A percentile compares a stretch with the other conserved stretches of the same genome.
Conservation (phyloP, 1,140 invertebrate species). For the Periplaneta americana region DNA sequence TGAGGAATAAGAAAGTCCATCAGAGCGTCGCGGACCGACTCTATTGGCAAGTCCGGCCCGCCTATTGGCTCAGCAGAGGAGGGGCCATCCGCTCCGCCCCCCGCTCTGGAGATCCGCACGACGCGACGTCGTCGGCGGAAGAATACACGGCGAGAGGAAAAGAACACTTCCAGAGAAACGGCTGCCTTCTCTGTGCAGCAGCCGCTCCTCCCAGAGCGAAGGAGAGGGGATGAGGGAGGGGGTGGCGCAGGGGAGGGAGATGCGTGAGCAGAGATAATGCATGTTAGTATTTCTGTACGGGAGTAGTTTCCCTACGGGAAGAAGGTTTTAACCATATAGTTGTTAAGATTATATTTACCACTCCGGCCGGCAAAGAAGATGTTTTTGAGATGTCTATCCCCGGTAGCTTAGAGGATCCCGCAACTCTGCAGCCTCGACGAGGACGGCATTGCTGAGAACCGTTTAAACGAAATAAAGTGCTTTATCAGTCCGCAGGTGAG, state of each 20-base stretch:
- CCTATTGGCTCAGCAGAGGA: background rate
- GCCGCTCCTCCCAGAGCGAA: no score
- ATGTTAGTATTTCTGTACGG: conserved; percentile 8
- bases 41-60: background rate
- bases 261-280: conserved; percentile 4
- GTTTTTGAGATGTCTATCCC: background rate
- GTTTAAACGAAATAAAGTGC: background rate
- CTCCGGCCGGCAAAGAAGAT: background rate
- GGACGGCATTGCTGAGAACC: background rate
- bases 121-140: background rate
- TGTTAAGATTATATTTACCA: background rate
- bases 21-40: background rate
- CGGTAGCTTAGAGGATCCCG: background rate
- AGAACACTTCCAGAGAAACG: background rate
- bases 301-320: conserved; percentile 6
- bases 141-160: background rate
- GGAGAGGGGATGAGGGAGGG: background rate
- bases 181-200: background rate
- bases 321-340: conserved; percentile 4
- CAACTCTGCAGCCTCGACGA: background rate
- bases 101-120: background rate
- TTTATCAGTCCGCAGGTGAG: background rate
- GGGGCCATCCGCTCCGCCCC: background rate
- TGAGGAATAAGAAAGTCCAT: background rate
- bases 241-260: background rate